These are phyloP conservation scores for Otolemur garnettii DNA, from an alignment of 2,113 vertebrate genomes.

Conservation along the genomic window DNA sequence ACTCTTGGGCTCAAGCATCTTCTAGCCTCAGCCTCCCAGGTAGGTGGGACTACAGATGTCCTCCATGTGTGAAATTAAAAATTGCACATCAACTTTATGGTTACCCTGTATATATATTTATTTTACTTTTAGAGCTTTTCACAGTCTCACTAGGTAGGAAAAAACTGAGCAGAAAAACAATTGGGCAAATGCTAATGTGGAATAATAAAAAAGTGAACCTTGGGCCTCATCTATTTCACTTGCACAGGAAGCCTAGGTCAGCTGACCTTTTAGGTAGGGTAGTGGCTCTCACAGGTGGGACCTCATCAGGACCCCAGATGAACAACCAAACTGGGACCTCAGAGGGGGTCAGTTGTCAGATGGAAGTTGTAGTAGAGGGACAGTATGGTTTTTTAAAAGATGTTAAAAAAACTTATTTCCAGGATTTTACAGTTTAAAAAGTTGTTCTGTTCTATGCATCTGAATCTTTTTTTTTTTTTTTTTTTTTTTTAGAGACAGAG, in stretches of 20 bases:
- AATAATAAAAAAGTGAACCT: not conserved
- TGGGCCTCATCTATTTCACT: not conserved
- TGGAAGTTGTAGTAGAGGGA: not conserved
- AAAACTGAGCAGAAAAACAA: not conserved
- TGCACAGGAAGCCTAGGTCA: not conserved
- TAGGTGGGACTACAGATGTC: no score
- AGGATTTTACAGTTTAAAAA: not conserved
- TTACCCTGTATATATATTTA: not conserved
- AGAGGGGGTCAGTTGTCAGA: not conserved
- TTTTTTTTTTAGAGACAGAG: no score
- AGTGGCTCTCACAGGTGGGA: not conserved
- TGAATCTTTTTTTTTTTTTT: not conserved
- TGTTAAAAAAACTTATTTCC: not conserved
- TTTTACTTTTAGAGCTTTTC: constrained; percentile 29
- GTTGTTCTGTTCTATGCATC: not conserved
- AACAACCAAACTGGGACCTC: not conserved
- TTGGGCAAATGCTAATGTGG: not conserved
- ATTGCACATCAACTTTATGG: no score
- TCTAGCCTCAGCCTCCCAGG: no score
- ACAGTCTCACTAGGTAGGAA: not conserved
- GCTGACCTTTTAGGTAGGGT: not conserved
- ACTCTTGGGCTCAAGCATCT: no score
- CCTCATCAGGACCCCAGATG: not conserved
- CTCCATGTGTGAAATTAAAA: no score
- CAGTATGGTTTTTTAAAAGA: not conserved